Evolutionary conservation across 2,797 vertebrate species (phyloP), one percentile per base, ranked within the genome.

Genomic region (Tragelaphus eurycerus): DNA sequence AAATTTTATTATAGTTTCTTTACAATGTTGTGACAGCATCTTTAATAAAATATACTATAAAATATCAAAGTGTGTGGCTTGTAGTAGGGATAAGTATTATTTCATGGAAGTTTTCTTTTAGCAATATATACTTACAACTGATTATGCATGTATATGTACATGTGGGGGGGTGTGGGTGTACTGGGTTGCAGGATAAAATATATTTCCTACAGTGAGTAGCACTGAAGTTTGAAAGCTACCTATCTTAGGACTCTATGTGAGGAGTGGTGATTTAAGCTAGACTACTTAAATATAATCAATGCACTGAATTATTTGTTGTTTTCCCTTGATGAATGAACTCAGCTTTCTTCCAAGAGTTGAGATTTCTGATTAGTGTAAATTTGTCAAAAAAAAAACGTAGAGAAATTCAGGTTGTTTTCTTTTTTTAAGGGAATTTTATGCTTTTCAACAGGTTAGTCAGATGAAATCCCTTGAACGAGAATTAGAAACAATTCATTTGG

Each of bases 401-500:
- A 60, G 64, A 4, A 97, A 97, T 50, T 52, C 14, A 55, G 9
- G 21, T 89, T 27, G 7, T 17, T 86, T 79, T 48, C 79, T 78
- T 17, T 85, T 83, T 82, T 34, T 25, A 93, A 96, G 38, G 21
- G 13, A 31, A 29, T 95, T 79, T 89, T 97, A 78, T 95, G 25
- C 91, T 92, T 93, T 95, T 97, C 62, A 90, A 74, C 93, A 99
- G 99, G 98, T 98, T 96, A 98, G 97, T 97, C 99, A 99, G 97
- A 98, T 99, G 86, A 99, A 98, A 96, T 99, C 98, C 48, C 98
- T 99, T 50, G 99, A 99, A 81, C 86, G 62, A 4, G 98, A 99
- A 96, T 96, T 99, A 98, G 99, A 99, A 97, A 98, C 93, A 88
- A 98, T 99, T 97, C 99, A 98, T 96, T 99, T 99, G n/a, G 99